These are phyloP conservation scores for Papilio protenor DNA, from an alignment of 2,888 invertebrate species.

Conservation along the genomic window DNA sequence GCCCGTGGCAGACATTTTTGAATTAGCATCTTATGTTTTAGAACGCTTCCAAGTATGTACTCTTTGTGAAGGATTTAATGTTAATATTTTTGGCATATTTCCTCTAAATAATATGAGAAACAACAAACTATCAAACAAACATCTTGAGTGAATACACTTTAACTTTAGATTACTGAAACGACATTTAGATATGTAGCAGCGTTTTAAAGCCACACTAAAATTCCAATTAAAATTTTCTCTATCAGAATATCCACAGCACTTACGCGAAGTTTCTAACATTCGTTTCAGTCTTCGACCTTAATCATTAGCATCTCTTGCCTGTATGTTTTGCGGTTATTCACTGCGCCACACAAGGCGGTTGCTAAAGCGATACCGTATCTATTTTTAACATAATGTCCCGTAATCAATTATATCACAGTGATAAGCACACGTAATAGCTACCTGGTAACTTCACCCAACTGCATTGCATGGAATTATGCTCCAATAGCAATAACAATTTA, in stretches of 20 bases:
- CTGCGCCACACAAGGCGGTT: slow-evolving; percentile 9
- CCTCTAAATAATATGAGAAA: too few relatives aligned
- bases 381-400: slow-evolving; percentile 30
- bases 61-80: background rate
- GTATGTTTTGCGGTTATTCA: background rate
- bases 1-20: background rate
- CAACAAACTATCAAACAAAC: too few relatives aligned
- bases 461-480: background rate
- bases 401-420: slow-evolving; percentile 42
- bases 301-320: background rate
- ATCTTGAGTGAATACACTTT: too few relatives aligned
- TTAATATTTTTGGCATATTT: too few relatives aligned
- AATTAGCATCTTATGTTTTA: background rate
- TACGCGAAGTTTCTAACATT: too few relatives aligned
- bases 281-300: too few relatives aligned
- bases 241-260: too few relatives aligned
- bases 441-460: slow-evolving; percentile 2
- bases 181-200: too few relatives aligned
- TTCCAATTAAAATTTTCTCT: too few relatives aligned
- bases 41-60: background rate
- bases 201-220: too few relatives aligned
- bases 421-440: slow-evolving; percentile 36
- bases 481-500: background rate
- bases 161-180: too few relatives aligned
- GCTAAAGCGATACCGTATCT: slow-evolving; percentile 53